Conservation (phyloP, 1,140 invertebrate genomes). For the Drosophila jambulina region DNA sequence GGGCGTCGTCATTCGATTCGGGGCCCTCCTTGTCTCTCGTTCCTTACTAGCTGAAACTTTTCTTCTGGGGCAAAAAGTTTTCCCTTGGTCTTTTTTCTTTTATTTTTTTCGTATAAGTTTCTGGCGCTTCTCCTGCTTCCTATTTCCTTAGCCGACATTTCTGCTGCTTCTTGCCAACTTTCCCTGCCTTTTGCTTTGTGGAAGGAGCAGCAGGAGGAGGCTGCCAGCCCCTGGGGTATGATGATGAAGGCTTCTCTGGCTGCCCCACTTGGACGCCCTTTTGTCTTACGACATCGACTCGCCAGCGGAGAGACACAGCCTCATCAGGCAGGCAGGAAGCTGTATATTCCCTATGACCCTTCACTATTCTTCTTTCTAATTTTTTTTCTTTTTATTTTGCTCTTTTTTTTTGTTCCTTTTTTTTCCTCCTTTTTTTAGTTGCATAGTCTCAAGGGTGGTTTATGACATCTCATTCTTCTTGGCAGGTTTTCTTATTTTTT, state of each 20-base stretch:
- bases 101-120: constrained; percentile 40
- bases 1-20: constrained; percentile 62
- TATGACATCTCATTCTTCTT: constrained; percentile 36
- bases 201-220: background rate
- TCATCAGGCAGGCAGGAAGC: constrained; percentile 20
- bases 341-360: constrained; percentile 1
- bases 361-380: constrained; percentile 8
- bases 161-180: constrained; percentile 26
- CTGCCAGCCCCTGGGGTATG: background rate
- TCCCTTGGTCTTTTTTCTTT: background rate
- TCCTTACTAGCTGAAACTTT: constrained; percentile 15
- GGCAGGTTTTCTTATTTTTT: background rate
- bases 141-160: constrained; percentile 28
- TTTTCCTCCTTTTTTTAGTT: background rate
- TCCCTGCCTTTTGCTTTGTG: constrained; percentile 11
- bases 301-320: constrained; percentile 24
- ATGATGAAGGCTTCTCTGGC: background rate
- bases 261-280: constrained; percentile 42
- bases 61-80: constrained; percentile 30
- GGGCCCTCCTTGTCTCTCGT: background rate
- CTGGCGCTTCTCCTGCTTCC: constrained; percentile 28
- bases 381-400: background rate
- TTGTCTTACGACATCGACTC: constrained; percentile 57
- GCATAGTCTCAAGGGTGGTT: constrained; percentile 41
- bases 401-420: background rate